phyloP scores from a whole-genome alignment of 2,888 invertebrate species.

The Ferrisia virgata region DNA sequence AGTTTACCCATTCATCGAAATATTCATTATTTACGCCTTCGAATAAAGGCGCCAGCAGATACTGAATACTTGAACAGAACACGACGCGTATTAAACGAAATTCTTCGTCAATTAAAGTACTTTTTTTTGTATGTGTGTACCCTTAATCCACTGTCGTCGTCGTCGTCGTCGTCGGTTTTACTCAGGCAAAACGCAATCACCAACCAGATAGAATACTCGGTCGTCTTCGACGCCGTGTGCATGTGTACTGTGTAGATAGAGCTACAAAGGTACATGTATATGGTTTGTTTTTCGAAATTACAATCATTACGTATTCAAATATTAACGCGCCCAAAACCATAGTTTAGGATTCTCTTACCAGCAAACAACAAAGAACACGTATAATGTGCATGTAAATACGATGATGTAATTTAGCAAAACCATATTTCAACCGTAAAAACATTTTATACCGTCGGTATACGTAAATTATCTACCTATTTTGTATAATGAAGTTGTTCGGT shows the following conservation, averaged over 20 bases:
- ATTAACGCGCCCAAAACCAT: not conserved
- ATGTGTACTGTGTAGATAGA: too few species aligned
- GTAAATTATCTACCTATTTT: too few species aligned
- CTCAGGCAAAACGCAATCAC: not conserved
- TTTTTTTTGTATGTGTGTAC: not conserved
- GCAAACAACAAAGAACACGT: not conserved
- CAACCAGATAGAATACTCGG: not conserved
- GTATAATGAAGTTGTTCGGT: too few species aligned
- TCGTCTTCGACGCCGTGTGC: not conserved
- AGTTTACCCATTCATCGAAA: conserved; percentile 5
- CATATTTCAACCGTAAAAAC: not conserved
- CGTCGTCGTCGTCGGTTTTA: not conserved
- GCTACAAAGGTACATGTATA: too few species aligned
- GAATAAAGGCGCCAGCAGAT: not conserved
- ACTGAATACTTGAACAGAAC: conserved; percentile 4
- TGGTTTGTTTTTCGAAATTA: conserved; percentile 1
- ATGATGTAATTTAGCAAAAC: not conserved
- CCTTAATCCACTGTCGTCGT: not conserved
- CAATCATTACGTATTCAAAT: conserved; percentile 9
- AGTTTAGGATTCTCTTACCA: not conserved
- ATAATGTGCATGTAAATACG: not conserved
- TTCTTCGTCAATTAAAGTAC: not conserved
- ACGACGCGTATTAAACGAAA: not conserved
- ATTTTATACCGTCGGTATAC: too few species aligned
- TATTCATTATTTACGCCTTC: conserved; percentile 5